These are phyloP conservation scores for Steinernema feltiae DNA, from an alignment of 1,140 invertebrate species.

Conservation along the genomic window DNA sequence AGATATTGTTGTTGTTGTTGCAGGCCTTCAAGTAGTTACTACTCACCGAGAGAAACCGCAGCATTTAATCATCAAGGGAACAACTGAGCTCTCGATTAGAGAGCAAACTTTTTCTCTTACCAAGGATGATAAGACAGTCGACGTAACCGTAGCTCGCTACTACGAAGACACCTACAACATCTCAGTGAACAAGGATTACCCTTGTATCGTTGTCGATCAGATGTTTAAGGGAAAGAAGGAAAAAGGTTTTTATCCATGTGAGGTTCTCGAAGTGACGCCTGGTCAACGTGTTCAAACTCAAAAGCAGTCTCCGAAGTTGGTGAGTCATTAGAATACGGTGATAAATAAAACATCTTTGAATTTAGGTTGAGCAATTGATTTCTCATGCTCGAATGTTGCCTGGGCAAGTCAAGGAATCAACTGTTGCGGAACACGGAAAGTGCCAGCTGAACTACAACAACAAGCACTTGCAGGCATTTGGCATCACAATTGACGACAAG, in stretches of 20 bases:
- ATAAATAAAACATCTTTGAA: neutral
- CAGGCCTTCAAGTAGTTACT: neutral
- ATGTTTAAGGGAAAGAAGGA: neutral
- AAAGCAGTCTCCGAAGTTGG: neutral
- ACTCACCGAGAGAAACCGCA: neutral
- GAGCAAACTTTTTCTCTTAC: neutral
- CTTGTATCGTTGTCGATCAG: neutral
- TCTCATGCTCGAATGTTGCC: neutral
- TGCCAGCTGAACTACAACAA: neutral
- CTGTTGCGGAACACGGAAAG: neutral
- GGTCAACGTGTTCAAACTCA: neutral
- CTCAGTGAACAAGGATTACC: neutral
- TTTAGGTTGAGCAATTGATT: neutral
- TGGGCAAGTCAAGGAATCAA: neutral
- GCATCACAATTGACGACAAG: neutral
- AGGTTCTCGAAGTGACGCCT: neutral
- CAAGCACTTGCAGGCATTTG: neutral
- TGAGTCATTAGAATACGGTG: neutral
- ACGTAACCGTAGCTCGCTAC: neutral
- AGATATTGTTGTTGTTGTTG: neutral
- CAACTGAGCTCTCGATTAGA: no score
- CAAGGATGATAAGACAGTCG: neutral
- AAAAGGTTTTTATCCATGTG: neutral
- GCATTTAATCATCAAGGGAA: neutral
- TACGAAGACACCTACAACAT: neutral